Base-by-base conservation (phyloP, 2,797 vertebrate species). In the Gymnothorax javanicus region DNA sequence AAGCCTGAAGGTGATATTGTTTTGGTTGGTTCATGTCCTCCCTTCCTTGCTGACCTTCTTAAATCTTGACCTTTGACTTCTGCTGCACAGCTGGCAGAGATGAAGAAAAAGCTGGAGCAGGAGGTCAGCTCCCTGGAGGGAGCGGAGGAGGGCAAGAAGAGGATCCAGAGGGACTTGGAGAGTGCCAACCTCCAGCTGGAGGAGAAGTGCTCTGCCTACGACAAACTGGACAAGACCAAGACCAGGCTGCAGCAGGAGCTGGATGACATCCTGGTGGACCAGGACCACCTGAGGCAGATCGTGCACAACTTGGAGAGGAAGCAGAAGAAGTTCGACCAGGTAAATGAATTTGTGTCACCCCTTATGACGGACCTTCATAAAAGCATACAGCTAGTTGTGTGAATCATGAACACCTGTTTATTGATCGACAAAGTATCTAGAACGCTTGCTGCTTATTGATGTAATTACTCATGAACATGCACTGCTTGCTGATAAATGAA, bases 311-410 rank as follows among this genome's bases (percentile, higher is more conserved):
- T 99, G 88, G 98, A 99, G 94, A 98, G 93, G 94, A 99, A 99
- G 92, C 98, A 99, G 94, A 99, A 96, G 94, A 99, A 99, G 93
- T 99, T 99, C 89, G 99, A 99, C 94, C 99, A 99, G 98, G 99
- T 99, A 93, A 60, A 59, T 81, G 7, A 52, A 27, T 23, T 20
- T 6, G 50, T 2, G 77, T 56, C 43, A 9, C 17, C 33, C 33
- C 33, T 43, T 43, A 1, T 43, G 33, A 43, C 1, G 33, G 33
- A 43, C 33, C 33, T 1, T 43, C 33, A 43, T 43, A 43, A 43
- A 1, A 43, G 33, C 33, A 43, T 43, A 43, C 33, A 43, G 33
- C 33, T 43, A 2, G 33, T 43, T 43, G 33, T 43, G 33, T 43
- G 33, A 43, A 43, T 43, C 33, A 43, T 43, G 33, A 43, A 43